Percentiles rank a stretch among this genome's conserved stretches.
phyloP scores from a whole-genome alignment of 2,797 vertebrate species.

The Lagorchestes hirsutus region DNA sequence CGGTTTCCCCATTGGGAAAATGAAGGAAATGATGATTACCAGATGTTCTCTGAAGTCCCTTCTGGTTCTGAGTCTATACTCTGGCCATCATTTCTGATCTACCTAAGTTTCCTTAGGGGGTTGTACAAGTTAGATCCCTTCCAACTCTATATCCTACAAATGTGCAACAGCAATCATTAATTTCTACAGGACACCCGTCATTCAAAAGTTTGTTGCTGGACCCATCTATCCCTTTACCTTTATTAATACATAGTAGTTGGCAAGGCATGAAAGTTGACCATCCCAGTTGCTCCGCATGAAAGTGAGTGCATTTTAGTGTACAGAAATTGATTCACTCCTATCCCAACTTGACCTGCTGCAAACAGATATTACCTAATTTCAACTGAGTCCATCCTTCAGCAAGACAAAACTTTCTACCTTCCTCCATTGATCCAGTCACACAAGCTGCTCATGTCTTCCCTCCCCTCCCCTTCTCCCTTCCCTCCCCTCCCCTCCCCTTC shows the following conservation, averaged over 20 bases:
- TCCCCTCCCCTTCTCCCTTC: neutral
- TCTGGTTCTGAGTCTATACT: neutral
- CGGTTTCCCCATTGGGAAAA: neutral
- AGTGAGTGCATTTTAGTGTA: neutral
- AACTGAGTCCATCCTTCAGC: neutral
- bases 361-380: neutral
- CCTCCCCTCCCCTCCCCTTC: no score
- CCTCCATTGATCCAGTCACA: neutral
- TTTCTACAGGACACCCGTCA: constrained; percentile 54
- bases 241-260: neutral
- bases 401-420: neutral
- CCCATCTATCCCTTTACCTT: constrained; percentile 63
- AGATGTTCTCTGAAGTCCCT: neutral
- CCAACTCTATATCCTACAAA: neutral
- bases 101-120: neutral
- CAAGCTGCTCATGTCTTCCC: neutral
- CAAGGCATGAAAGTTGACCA: neutral
- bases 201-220: constrained; percentile 61
- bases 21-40: neutral
- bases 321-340: neutral
- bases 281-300: neutral
- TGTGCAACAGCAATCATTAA: neutral
- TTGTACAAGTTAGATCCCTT: neutral
- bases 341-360: neutral
- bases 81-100: neutral